These are phyloP conservation scores for Venustaconcha ellipsiformis DNA, from an alignment of 1,140 invertebrate genomes.

Conservation along the genomic window DNA sequence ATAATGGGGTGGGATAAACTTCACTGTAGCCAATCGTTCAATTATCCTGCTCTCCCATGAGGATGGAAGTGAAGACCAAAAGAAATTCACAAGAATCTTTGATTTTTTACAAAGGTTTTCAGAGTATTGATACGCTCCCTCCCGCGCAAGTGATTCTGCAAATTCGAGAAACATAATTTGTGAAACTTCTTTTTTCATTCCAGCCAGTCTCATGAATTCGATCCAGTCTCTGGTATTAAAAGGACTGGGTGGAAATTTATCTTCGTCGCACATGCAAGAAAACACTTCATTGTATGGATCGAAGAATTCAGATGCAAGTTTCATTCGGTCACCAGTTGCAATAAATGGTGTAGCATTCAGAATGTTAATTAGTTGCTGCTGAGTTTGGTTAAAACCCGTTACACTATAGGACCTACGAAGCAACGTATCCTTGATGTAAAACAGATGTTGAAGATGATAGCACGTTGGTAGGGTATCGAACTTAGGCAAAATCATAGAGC, in stretches of 20 bases:
- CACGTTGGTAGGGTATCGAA: not conserved
- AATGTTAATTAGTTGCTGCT: not conserved
- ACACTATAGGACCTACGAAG: not conserved
- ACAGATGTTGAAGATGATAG: not conserved
- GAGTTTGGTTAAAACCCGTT: not conserved
- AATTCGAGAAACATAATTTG: constrained; percentile 12
- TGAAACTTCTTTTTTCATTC: constrained; percentile 6
- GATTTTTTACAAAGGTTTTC: too few species aligned
- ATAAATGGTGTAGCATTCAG: constrained; percentile 4
- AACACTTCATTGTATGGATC: not conserved
- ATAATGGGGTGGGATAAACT: too few species aligned
- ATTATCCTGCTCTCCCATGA: too few species aligned
- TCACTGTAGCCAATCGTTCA: too few species aligned
- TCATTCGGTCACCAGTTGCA: not conserved
- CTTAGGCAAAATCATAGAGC: not conserved
- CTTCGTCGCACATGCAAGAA: constrained; percentile 2
- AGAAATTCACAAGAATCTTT: too few species aligned
- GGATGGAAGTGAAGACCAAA: too few species aligned
- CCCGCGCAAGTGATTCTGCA: constrained; percentile 6
- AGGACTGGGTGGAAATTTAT: constrained; percentile 5
- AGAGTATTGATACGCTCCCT: not conserved
- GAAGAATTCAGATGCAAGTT: constrained; percentile 5
- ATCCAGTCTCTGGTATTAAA: constrained; percentile 2
- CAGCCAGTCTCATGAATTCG: constrained; percentile 10
- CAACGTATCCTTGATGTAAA: constrained; percentile 2